phyloP scores from a whole-genome alignment of 2,797 vertebrate genomes.

The Intellagama lesueurii region DNA sequence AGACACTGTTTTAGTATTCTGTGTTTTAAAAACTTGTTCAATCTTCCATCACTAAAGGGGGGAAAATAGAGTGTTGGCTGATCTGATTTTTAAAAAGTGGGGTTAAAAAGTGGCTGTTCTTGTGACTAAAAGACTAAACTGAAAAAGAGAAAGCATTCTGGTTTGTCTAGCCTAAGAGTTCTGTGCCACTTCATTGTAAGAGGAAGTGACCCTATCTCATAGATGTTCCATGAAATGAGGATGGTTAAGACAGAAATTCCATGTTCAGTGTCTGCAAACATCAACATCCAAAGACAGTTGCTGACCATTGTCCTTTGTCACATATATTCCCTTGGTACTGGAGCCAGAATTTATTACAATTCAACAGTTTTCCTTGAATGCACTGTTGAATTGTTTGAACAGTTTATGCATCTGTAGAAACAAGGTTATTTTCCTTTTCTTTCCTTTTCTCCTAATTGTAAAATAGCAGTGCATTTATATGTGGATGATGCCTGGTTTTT shows the following conservation, averaged over 20 bases:
- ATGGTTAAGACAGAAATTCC: background rate
- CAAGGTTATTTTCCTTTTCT: background rate
- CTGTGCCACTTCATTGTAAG: background rate
- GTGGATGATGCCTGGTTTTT: background rate
- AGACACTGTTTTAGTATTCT: background rate
- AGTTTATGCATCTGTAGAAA: background rate
- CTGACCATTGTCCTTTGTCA: background rate
- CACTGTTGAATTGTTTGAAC: background rate
- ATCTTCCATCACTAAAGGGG: no score
- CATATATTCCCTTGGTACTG: background rate
- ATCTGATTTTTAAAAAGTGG: slow-evolving; percentile 5
- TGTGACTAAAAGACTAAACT: background rate
- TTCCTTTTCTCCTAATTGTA: background rate
- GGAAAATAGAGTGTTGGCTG: background rate
- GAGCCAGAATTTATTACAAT: no score
- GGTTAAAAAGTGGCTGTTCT: background rate
- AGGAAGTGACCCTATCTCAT: background rate
- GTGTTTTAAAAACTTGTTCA: background rate
- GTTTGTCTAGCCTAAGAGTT: background rate
- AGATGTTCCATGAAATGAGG: background rate
- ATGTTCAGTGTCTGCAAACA: background rate
- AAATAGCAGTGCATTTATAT: background rate
- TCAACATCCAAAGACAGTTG: background rate
- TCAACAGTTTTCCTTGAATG: background rate
- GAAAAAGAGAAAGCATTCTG: background rate